Evolutionary conservation across 2,888 invertebrate genomes (phyloP), one percentile per base, ranked within the genome.

Genomic region (Sminthurides aquaticus): DNA sequence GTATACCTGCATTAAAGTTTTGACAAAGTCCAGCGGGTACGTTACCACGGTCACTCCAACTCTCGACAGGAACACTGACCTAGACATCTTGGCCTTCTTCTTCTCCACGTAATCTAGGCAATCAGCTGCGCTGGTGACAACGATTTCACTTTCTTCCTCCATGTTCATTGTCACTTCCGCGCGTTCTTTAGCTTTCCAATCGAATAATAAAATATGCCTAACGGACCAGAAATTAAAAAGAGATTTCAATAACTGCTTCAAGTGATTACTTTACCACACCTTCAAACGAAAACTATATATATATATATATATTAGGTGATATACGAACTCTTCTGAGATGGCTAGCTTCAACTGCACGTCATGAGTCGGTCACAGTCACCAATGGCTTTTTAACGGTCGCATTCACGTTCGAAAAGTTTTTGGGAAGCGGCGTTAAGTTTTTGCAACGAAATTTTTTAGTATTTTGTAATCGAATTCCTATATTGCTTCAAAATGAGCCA

Each of bases 1-100:
- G n/a, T n/a, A 11, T 56, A 59, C 63, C 60, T 63, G 59, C 43
- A 63, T 63, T 25, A 66, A 49, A 1, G 56, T 63, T 24, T 63
- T 59, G 18, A 43, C 63, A 64, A 48, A 66, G 8, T 52, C 27
- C 48, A 60, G 26, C 5, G 61, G 65, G 15, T 61, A 65, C n/a
- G 56, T 54, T 1, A 28, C 57, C 3, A 62, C 34, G 1, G 57
- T 65, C 20, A 60, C 60, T 18, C 58, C 34, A 11, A 57, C 59
- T 11, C 58, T 24, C 18, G 58, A 34, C 20, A 59, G 24, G 11
- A 64, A 54, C 15, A 55, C 27, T 3, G 63, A 63, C 29, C 20
- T 49, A 22, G 52, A 52, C 20, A 52, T 5, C 15, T 34, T 34
- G 15, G 43, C 5, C 15, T 15, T 34, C 5, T 15, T 34, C 15